Percentiles rank a stretch among this genome's conserved stretches.
Conservation (phyloP, 1,140 invertebrate genomes). For the Magallana angulata region DNA sequence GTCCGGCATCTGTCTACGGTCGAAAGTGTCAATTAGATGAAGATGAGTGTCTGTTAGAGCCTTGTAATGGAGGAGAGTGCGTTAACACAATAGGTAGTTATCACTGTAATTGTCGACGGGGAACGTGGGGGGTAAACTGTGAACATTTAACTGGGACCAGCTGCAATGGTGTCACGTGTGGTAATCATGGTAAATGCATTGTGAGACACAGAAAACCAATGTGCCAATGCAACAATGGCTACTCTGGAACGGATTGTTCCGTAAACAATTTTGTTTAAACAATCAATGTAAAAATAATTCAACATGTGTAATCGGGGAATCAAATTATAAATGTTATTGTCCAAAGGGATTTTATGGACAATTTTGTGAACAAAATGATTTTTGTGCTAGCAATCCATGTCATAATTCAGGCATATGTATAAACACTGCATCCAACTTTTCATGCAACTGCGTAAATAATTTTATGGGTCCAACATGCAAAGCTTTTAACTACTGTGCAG, state of each 20-base stretch:
- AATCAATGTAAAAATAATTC: slow-evolving; percentile 18
- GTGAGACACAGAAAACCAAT: not conserved
- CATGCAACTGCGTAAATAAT: not conserved
- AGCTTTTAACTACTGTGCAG: not conserved
- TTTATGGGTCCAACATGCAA: not conserved
- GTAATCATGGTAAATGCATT: not conserved
- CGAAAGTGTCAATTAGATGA: slow-evolving; percentile 13
- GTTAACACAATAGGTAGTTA: slow-evolving; percentile 5
- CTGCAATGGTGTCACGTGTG: not conserved
- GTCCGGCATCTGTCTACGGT: slow-evolving; percentile 16
- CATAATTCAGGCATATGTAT: not conserved
- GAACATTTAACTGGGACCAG: not conserved
- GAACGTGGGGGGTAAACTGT: not conserved
- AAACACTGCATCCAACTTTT: not conserved
- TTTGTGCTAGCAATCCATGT: slow-evolving; percentile 48
- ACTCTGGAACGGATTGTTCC: slow-evolving; percentile 11
- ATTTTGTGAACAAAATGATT: not conserved
- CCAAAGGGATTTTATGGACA: not conserved
- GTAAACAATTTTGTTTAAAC: not conserved
- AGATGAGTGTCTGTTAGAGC: not conserved
- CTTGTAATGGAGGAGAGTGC: slow-evolving; percentile 29
- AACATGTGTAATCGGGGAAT: slow-evolving; percentile 2
- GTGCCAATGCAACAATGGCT: slow-evolving; percentile 9
- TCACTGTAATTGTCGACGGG: not conserved
- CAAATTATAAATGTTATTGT: not conserved